Percentiles rank a stretch among this genome's conserved stretches.
Conservation (phyloP, 2,888 invertebrate genomes). For the Chloroclysta siterata region DNA sequence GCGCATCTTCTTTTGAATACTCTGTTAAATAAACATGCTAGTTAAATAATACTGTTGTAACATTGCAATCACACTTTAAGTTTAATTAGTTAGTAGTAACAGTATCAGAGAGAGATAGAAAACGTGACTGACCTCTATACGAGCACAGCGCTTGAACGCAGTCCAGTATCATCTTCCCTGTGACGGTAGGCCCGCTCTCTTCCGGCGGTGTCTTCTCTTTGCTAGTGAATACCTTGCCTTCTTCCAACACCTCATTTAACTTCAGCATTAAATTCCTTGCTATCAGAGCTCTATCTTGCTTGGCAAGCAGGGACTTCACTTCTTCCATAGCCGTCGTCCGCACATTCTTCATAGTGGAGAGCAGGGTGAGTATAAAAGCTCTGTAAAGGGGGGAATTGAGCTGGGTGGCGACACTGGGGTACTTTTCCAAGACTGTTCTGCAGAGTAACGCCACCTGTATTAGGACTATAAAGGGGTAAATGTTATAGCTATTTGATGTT, state of each 20-base stretch:
- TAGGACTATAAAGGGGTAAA: constrained; percentile 82
- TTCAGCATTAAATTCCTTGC: constrained; percentile 87
- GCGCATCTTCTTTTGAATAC: constrained; percentile 79
- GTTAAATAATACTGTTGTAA: background rate
- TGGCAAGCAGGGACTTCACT: constrained; percentile 86
- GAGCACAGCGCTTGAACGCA: constrained; percentile 83
- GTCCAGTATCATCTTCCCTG: constrained; percentile 83
- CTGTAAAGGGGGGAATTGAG: constrained; percentile 87
- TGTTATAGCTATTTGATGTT: constrained; percentile 62
- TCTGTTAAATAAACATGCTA: constrained; percentile 51
- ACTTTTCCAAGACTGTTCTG: constrained; percentile 88
- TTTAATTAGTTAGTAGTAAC: background rate
- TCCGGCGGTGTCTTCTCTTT: constrained; percentile 72
- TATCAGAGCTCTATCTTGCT: constrained; percentile 85
- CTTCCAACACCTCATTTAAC: constrained; percentile 87
- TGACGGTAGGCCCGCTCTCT: constrained; percentile 73
- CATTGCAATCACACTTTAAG: background rate
- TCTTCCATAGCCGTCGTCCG: constrained; percentile 86
- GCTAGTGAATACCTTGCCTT: constrained; percentile 77
- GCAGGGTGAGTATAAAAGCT: constrained; percentile 89
- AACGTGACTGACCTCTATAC: constrained; percentile 63
- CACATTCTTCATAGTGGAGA: constrained; percentile 86
- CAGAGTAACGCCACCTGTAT: constrained; percentile 90
- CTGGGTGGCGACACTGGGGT: constrained; percentile 88
- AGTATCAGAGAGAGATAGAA: background rate